Percentiles rank a stretch among this genome's conserved stretches.
Evolutionary conservation across 2,888 invertebrate genomes (phyloP).

Genomic region (Caradrina clavipalpis): DNA sequence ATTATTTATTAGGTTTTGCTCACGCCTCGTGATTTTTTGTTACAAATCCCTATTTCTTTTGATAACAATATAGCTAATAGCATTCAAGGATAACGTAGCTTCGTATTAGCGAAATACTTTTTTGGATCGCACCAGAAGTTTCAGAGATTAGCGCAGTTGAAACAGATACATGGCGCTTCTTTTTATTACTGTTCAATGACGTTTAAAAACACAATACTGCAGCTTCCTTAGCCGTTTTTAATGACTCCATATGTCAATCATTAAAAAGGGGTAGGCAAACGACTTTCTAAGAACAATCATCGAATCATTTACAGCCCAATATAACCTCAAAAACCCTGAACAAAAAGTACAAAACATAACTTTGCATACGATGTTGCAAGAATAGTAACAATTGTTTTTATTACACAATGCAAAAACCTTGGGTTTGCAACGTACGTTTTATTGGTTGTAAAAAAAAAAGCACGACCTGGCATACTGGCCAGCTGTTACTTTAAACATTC

Average conservation of each 20-base stretch:
- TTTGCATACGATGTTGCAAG: slow-evolving; percentile 30
- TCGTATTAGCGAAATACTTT: too few relatives aligned
- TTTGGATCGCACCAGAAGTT: too few relatives aligned
- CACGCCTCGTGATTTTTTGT: too few relatives aligned
- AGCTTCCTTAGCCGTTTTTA: too few relatives aligned
- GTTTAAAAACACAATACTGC: too few relatives aligned
- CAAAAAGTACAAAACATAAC: slow-evolving; percentile 26
- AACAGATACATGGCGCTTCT: too few relatives aligned
- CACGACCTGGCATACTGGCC: slow-evolving; percentile 16
- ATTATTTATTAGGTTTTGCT: too few relatives aligned
- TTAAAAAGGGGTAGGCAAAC: background rate
- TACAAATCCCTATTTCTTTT: too few relatives aligned
- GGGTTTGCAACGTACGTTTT: slow-evolving; percentile 26
- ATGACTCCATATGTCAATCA: background rate
- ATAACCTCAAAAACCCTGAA: slow-evolving; percentile 30
- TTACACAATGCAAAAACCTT: slow-evolving; percentile 37
- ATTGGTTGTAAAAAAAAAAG: slow-evolving; percentile 42
- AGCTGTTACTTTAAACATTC: slow-evolving; percentile 25
- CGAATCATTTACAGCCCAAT: background rate
- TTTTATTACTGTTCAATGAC: too few relatives aligned
- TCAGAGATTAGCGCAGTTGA: too few relatives aligned
- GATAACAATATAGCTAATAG: too few relatives aligned
- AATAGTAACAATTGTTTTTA: slow-evolving; percentile 38
- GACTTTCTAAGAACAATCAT: background rate
- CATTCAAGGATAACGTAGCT: too few relatives aligned